Conservation (phyloP, 2,888 invertebrate species). For the Ectemnius cavifrons region DNA sequence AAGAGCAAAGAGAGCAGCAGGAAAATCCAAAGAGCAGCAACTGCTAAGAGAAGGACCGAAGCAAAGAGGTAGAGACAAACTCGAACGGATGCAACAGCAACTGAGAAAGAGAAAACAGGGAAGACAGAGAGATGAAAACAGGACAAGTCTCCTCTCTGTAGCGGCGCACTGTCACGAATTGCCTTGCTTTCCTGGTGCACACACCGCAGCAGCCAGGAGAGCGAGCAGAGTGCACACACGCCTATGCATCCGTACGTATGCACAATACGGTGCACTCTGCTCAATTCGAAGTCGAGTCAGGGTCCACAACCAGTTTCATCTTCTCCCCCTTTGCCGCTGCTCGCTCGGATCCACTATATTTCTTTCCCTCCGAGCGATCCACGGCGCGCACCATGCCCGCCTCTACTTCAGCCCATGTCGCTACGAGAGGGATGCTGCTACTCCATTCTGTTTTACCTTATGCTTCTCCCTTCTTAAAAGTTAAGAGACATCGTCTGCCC, state of each 20-base stretch:
- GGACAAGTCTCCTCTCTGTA: constrained; percentile 28
- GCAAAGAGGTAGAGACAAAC: neutral
- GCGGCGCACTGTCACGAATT: constrained; percentile 55
- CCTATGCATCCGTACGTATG: constrained; percentile 39
- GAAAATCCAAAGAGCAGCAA: no score
- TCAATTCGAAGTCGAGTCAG: constrained; percentile 52
- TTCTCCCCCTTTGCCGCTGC: constrained; percentile 4
- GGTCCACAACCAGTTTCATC: constrained; percentile 45
- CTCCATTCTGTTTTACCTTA: constrained; percentile 48
- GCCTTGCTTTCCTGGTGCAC: constrained; percentile 55
- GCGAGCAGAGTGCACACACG: constrained; percentile 12
- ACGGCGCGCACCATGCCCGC: neutral
- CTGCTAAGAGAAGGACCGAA: neutral
- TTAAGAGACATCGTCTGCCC: no score
- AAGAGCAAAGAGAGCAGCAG: constrained; percentile 2
- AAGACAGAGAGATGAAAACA: constrained; percentile 12
- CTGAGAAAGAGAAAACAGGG: constrained; percentile 3
- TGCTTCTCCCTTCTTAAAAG: constrained; percentile 4
- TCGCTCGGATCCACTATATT: constrained; percentile 19
- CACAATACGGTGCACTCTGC: constrained; percentile 32
- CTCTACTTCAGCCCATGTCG: constrained; percentile 33
- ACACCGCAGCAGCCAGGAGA: constrained; percentile 17
- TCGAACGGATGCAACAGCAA: no score
- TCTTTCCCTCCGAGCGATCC: neutral
- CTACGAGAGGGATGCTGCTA: constrained; percentile 48